Evolutionary conservation across 2,888 invertebrate genomes (phyloP), one percentile per base, ranked within the genome.

Genomic region (Heliconius cydno): DNA sequence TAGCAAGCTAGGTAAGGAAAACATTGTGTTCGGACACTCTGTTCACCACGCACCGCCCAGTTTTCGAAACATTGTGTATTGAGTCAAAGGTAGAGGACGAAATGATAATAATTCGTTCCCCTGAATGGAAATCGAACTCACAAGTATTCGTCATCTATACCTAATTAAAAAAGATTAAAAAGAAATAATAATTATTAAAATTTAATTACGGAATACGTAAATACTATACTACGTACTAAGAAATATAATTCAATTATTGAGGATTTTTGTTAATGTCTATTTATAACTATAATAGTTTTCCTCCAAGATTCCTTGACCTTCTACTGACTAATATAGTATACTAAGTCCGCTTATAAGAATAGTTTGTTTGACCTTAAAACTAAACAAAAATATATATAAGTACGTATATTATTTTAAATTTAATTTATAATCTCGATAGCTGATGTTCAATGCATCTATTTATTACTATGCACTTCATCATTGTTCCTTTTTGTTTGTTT

Each of bases 301-400:
- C 60, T 73, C 25, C n/a, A 38, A 60, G 34, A 75, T 65, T 41
- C 66, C 75, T 66, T 75, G 75, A 75, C 75, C 66, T 66, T 75
- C 41, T 75, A 66, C 38, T 46, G 34, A 65, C 65, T n/a, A 65
- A 66, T 66, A 66, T 66, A 41, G 66, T n/a, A 6, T 41, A 75
- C 28, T 75, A 66, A 65, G 30, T 75, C 25, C 66, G 46, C 75
- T 28, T 28, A 28, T 75, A 75, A 75, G 75, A 75, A 75, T 73
- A 60, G 63, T 60, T 46, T 75, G 19, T 2, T 28, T 66, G 75
- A 75, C 66, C 75, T 75, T 66, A 66, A 41, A 75, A 46, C 46
- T 22, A 75, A 46, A 22, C 63, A 19, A 10, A 30, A 66, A 19
- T 75, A 34, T 25, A 75, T 28, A n/a, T 65, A 34, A 25, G 25